Base-by-base conservation (phyloP, 2,797 vertebrate species). In the Enteromius thamalakanensis region DNA sequence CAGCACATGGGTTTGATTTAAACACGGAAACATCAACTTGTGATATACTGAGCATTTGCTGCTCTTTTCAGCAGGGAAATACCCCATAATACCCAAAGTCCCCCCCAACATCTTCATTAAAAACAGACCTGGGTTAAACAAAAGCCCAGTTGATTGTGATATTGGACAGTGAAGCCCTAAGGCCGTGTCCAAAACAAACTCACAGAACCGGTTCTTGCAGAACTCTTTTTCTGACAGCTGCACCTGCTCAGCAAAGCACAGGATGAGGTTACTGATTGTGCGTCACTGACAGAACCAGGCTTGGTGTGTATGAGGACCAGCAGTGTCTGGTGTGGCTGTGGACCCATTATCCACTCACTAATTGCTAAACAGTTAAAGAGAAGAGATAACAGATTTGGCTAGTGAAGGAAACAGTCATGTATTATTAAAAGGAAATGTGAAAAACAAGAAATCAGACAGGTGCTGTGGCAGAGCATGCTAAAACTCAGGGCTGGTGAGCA, bases 311-410 rank as follows among this genome's bases (percentile, higher is more conserved):
- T 47, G 69, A 64, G 74, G 45, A 65, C 26, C 51, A 62, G 55
- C 29, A 65, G 72, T 32, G 78, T 72, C 80, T 75, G 51, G 60
- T 78, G 84, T 67, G 53, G 65, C 69, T 32, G 45, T 55, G 65
- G 67, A 71, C 32, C 84, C 64, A 72, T 78, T 84, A 86, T 78
- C 64, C 65, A 65, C 34, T 65, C 62, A 34, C 82, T 83, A 85
- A 88, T 85, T 87, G 86, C 69, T n/a, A 55, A 55, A 76, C 74
- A 85, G 62, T 80, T 74, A 84, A 58, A 84, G 42, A n/a, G 37
- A 29, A 26, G 77, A 83, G 82, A 84, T 86, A 84, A 86, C 45
- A 17, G 40, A 74, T 79, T 51, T 74, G 58, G 67, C 71, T 81
- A 76, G n/a, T 49, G 34, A 58, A 21, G 23, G 49, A 45, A 80